Base-by-base conservation (phyloP, 2,113 vertebrate species). In the Cynocephalus volans region DNA sequence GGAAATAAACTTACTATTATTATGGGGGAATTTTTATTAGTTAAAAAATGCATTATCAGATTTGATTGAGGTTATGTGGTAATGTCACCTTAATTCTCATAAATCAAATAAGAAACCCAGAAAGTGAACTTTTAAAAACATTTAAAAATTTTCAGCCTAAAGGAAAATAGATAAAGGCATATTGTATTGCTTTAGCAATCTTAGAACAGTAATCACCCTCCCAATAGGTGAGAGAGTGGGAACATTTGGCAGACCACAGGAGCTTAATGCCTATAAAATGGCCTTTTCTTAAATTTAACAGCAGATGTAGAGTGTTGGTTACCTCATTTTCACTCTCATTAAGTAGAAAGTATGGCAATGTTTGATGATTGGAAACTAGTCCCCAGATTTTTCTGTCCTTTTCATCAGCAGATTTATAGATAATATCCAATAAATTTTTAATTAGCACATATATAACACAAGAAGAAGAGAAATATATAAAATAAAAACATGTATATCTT, bases 1-100 rank as follows among this genome's bases (percentile, higher is more conserved):
- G n/a, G 93, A 82, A 97, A 52, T 95, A 83, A 97, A 90, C 45
- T 96, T 96, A 33, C 81, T 93, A 0, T 94, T 98, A 97, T 96
- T 97, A 86, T 67, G 45, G 65, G 62, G 79, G 52, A 88, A 76
- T 67, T 84, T 97, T 52, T 92, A 85, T 90, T 96, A 96, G 77
- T 95, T 95, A 95, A 96, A 33, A 67, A 90, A 80, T 72, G 23
- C 10, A 0, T 23, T 36, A 60, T 95, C 69, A 77, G 90, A 76
- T 88, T 88, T 77, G 24, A 48, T 73, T 88, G 79, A 95, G 48
- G 33, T 97, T 69, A 95, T 48, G 24, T 36, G 87, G 26, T 65
- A 97, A 88, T 80, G 45, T 89, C 90, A 90, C 72, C 69, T 87
- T 94, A 76, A 95, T 87, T 72, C 62, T 96, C 69, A 95, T 81